Evolutionary conservation across 2,797 vertebrate genomes (phyloP).

Genomic region (Centropyge bicolor): DNA sequence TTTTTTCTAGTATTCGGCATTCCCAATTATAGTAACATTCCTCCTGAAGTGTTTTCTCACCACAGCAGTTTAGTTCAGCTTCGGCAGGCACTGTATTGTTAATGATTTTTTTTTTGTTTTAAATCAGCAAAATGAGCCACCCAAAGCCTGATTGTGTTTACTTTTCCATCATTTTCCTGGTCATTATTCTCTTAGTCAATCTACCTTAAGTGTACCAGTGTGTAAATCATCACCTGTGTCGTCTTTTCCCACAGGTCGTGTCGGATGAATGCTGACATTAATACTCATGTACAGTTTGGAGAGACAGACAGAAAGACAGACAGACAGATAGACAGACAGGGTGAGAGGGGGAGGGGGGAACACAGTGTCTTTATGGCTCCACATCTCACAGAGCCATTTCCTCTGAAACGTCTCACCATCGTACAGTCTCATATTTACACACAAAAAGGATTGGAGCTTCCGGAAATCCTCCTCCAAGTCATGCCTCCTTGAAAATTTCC

Average conservation of each 20-base stretch:
- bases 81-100: constrained; percentile 44
- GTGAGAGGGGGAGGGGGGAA: constrained; percentile 50
- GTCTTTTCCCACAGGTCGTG: constrained; percentile 37
- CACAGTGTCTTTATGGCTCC: constrained; percentile 78
- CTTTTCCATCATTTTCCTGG: constrained; percentile 7
- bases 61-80: constrained; percentile 40
- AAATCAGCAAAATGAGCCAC: constrained; percentile 38
- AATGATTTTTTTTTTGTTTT: constrained; percentile 21
- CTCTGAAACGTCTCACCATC: constrained; percentile 46
- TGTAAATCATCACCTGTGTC: constrained; percentile 32
- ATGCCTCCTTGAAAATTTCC: constrained; percentile 35
- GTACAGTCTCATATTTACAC: constrained; percentile 76
- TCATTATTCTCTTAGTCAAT: constrained; percentile 27
- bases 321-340: constrained; percentile 16
- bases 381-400: constrained; percentile 57
- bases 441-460: constrained; percentile 54
- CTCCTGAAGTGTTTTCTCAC: constrained; percentile 15
- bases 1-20: constrained; percentile 28
- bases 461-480: constrained; percentile 37
- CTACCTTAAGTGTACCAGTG: constrained; percentile 24
- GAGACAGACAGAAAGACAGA: constrained; percentile 50
- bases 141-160: constrained; percentile 41
- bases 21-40: constrained; percentile 9
- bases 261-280: constrained; percentile 59
- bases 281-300: constrained; percentile 49